Evolutionary conservation across 2,888 invertebrate genomes (phyloP), one percentile per base, ranked within the genome.

Genomic region (Caenorhabditis becei): DNA sequence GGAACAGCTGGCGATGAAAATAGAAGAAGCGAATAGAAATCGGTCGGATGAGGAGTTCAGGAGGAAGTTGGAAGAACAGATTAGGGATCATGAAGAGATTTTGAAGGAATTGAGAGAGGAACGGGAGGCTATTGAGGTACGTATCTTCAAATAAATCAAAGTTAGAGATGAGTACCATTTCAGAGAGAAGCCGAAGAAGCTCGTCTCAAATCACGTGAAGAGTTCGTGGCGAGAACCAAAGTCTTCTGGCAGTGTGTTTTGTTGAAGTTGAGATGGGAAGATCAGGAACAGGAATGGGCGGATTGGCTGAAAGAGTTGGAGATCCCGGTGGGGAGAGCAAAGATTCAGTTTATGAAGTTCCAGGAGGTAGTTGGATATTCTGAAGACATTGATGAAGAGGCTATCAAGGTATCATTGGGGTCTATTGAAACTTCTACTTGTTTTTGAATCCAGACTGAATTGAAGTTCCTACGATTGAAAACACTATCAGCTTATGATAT

Each of bases 101-200:
- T n/a, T 67, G 28, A 20, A 14, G 16, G 32, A 58, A 28, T 16
- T 44, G 3, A 20, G 56, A 47, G 10, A 32, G 16, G 8, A 58
- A 47, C 44, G 56, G 37, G 47, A 56, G 18, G 32, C 32, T 16
- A 44, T 32, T 10, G 47, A 56, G 54, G 63, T 63, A 18, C n/a
- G 58, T 35, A 4, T 10, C 0, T 35, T 58, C 18, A 11, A 20
- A n/a, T 18, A 20, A 35, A 11, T 11, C 18, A 2, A 4, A 18
- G 5, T 20, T 26, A 35, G 35, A 35, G 10, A 10, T 35, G 35
- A 35, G n/a, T n/a, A n/a, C n/a, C n/a, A n/a, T n/a, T 49, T 49
- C 28, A 62, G 62, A 65, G 23, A 37, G 66, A 66, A 26, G 54
- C 54, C 4, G 66, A 66, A 26, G n/a, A n/a, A n/a, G n/a, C n/a